Base-by-base conservation (phyloP, 2,113 vertebrate species). In the Ceyx cyanopectus region DNA sequence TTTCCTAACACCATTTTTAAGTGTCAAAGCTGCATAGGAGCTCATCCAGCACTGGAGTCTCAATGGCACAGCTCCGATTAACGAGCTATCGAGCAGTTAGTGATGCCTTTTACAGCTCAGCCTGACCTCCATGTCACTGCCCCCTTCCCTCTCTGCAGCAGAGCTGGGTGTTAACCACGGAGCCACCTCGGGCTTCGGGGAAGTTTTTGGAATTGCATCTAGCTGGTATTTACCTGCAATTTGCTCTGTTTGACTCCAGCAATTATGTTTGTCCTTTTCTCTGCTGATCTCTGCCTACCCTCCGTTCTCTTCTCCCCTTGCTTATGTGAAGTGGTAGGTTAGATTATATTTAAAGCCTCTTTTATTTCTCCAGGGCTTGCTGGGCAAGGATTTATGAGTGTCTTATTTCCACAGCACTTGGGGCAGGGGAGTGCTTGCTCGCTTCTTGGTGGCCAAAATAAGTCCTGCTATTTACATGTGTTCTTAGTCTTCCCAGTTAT, bases 321-420 rank as follows among this genome's bases (percentile, higher is more conserved):
- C 89, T 89, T 89, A 6, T 53, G 6, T 57, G 69, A 81, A 85
- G 85, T 72, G 68, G 18, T 67, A 68, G 81, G 46, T 41, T 46
- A 85, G 91, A 67, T 92, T 89, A 92, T 93, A 81, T 66, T 89
- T 85, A 96, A 95, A 95, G 56, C 89, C 56, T 63, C 89, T 88
- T 60, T 96, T 91, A 94, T 96, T 96, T 96, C 95, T 95, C 89
- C 68, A 91, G 94, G 91, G 93, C 58, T 92, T 79, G 69, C 81
- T 85, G 86, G 95, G 76, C 85, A 78, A 40, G 73, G 89, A 94
- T 93, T 96, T 96, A 82, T 53, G 79, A 92, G 78, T 13, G 48
- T 80, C 95, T 94, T 95, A 87, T 87, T 90, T 94, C 81, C 30
- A 11, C n/a, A n/a, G n/a, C 32, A 79, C 87, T 54, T 53, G 85